phyloP scores from a whole-genome alignment of 2,113 vertebrate species.

The Chaetorhynchus papuensis region DNA sequence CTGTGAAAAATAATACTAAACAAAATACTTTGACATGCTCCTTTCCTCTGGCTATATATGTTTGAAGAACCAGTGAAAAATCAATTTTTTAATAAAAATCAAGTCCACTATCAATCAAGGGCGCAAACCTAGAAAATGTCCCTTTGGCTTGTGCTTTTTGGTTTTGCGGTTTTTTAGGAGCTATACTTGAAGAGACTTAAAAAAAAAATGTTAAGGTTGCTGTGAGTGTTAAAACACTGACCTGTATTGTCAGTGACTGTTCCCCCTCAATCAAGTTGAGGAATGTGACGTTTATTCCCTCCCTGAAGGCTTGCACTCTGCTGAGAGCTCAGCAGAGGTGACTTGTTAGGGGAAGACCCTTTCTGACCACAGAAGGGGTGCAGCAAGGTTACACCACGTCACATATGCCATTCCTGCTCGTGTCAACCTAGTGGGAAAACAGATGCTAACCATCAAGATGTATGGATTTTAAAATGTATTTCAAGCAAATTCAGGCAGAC shows the following conservation, averaged over 20 bases:
- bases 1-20: not conserved
- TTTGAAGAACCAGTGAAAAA: not conserved
- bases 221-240: not conserved
- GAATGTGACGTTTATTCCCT: not conserved
- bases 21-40: not conserved
- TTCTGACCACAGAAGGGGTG: not conserved
- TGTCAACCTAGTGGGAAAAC: not conserved
- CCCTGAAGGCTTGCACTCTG: not conserved
- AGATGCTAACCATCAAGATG: not conserved
- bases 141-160: rapidly evolving
- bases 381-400: not conserved
- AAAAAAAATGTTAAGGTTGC: not conserved
- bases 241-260: not conserved
- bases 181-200: not conserved
- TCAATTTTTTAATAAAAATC: rapidly evolving
- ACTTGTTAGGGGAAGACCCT: not conserved
- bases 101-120: not conserved
- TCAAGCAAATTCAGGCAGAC: not conserved
- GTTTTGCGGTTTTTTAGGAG: not conserved
- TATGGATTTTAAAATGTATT: not conserved
- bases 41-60: not conserved
- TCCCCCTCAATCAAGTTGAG: not conserved
- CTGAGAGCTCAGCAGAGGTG: not conserved
- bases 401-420: not conserved
- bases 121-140: not conserved